These are phyloP conservation scores for Sigmodon hispidus DNA, from an alignment of 2,113 vertebrate genomes.

Conservation along the genomic window DNA sequence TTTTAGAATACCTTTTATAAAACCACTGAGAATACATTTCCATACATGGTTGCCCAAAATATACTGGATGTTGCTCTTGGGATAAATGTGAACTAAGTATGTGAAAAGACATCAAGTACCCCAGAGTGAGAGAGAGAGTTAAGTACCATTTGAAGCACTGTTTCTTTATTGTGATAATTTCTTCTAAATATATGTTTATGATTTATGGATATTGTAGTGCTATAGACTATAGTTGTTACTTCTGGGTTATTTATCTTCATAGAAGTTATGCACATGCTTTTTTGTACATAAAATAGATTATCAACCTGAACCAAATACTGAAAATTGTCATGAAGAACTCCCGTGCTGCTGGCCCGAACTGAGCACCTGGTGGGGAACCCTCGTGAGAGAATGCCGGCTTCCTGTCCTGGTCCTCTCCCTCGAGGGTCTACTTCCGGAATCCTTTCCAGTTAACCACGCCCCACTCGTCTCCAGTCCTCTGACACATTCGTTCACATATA, in stretches of 20 bases:
- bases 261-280: not conserved
- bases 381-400: too few relatives aligned
- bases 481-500: too few relatives aligned
- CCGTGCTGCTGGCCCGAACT: too few relatives aligned
- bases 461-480: too few relatives aligned
- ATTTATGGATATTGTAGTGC: not conserved
- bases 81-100: not conserved
- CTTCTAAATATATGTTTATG: not conserved
- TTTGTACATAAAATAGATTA: too few relatives aligned
- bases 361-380: too few relatives aligned
- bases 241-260: conserved; percentile 23
- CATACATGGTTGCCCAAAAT: not conserved
- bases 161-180: not conserved
- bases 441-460: too few relatives aligned
- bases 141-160: not conserved
- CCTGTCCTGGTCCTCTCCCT: too few relatives aligned
- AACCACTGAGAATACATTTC: not conserved
- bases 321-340: too few relatives aligned
- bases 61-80: not conserved
- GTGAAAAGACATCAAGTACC: not conserved
- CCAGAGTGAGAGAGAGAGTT: not conserved
- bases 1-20: not conserved
- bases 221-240: not conserved
- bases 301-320: too few relatives aligned
- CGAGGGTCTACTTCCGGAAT: too few relatives aligned